These are phyloP conservation scores for Cliona cf. orientalis DNA, from an alignment of 37 sponge, comb jelly and placozoan species.

Conservation along the genomic window DNA sequence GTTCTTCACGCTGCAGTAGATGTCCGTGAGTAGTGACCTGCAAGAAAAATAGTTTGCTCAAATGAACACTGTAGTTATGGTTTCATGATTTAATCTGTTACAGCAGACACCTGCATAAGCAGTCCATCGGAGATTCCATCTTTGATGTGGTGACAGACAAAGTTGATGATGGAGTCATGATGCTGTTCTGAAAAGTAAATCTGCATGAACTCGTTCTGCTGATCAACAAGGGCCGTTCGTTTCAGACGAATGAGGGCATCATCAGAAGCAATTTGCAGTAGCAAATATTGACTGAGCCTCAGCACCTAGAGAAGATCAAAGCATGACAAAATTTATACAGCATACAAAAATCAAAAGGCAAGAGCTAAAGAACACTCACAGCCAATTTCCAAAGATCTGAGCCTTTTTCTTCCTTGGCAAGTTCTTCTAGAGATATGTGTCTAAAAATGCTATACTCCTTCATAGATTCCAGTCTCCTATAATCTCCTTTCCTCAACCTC, in stretches of 20 bases:
- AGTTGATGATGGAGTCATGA: slow-evolving; percentile 45
- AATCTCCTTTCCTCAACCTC: not conserved
- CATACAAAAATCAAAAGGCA: not conserved
- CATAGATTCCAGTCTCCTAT: no score
- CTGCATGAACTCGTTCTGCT: not conserved
- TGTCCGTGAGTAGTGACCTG: slow-evolving; percentile 90
- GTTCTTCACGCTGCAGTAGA: slow-evolving; percentile 58
- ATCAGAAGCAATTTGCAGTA: slow-evolving; percentile 70
- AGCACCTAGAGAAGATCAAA: slow-evolving; percentile 30
- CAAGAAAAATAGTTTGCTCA: slow-evolving; percentile 12
- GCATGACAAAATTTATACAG: not conserved
- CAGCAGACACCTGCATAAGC: slow-evolving; percentile 37
- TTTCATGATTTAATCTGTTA: not conserved
- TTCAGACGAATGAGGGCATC: slow-evolving; percentile 71
- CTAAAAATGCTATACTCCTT: slow-evolving; percentile 20
- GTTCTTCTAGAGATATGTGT: not conserved
- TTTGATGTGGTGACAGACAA: slow-evolving; percentile 10
- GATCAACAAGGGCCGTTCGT: slow-evolving; percentile 8
- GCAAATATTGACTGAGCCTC: slow-evolving; percentile 32
- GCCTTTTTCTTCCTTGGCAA: not conserved
- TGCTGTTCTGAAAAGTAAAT: slow-evolving; percentile 57
- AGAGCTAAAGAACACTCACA: not conserved
- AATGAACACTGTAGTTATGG: not conserved
- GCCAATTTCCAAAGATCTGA: not conserved
- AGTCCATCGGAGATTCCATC: slow-evolving; percentile 10